Evolutionary conservation across 1,140 invertebrate genomes (phyloP).

Genomic region (Aricia agestis): DNA sequence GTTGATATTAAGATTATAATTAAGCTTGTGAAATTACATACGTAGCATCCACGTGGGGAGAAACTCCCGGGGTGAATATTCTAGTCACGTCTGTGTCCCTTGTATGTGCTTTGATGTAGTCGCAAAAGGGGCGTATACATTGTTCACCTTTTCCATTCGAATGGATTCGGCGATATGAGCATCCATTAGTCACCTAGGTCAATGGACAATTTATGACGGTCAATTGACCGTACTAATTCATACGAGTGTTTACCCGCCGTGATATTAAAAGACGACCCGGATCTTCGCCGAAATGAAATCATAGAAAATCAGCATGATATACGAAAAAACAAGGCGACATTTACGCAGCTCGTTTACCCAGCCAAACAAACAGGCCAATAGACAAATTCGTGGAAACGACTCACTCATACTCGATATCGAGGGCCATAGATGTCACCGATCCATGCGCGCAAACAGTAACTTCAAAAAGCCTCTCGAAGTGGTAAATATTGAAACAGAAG

Average conservation of each 20-base stretch:
- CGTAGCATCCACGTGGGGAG: too few species aligned
- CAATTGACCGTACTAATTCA: not conserved
- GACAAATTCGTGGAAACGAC: slow-evolving; percentile 42
- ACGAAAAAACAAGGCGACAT: slow-evolving; percentile 13
- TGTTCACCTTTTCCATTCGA: not conserved
- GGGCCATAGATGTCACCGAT: slow-evolving; percentile 66
- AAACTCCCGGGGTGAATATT: too few species aligned
- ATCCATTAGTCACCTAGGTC: not conserved
- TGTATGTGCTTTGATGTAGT: not conserved
- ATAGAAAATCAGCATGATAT: slow-evolving; percentile 1
- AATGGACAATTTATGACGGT: not conserved
- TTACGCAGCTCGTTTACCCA: slow-evolving; percentile 27
- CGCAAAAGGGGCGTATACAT: not conserved
- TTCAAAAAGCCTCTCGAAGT: slow-evolving; percentile 73
- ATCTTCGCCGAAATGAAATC: not conserved
- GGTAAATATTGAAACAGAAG: slow-evolving; percentile 75
- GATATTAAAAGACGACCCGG: not conserved
- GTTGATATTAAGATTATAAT: not conserved
- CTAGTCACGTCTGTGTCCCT: too few species aligned
- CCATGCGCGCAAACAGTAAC: slow-evolving; percentile 71
- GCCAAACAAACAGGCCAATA: slow-evolving; percentile 31
- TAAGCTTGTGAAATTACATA: not conserved
- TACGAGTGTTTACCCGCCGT: not conserved
- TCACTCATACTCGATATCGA: slow-evolving; percentile 70
- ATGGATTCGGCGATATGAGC: not conserved